phyloP scores from a whole-genome alignment of 2,797 vertebrate genomes.

The Odontamblyopus rebecca region DNA sequence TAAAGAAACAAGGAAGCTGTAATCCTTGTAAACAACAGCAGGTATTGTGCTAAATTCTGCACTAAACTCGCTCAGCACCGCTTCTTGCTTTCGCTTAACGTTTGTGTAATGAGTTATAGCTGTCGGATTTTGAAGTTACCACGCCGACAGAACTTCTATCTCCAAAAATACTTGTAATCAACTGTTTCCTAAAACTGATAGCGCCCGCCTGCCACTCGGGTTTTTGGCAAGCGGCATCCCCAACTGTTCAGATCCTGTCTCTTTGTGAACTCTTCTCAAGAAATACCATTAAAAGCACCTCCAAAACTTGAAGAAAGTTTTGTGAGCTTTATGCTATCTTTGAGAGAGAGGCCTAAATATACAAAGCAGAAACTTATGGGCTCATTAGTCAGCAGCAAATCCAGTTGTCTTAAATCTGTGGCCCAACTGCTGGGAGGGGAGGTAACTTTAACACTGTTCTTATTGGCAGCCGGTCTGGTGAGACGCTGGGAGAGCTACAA shows the following conservation, averaged over 20 bases:
- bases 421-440: constrained; percentile 32
- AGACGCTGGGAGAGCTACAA: constrained; percentile 47
- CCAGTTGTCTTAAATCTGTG: constrained; percentile 29
- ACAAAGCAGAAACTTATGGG: constrained; percentile 17
- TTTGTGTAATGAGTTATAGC: constrained; percentile 46
- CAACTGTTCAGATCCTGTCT: constrained; percentile 51
- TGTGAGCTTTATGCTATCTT: constrained; percentile 22
- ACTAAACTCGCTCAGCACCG: constrained; percentile 33
- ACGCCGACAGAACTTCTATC: constrained; percentile 36
- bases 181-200: constrained; percentile 56
- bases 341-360: constrained; percentile 26
- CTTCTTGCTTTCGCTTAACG: constrained; percentile 43
- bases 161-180: constrained; percentile 55
- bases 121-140: constrained; percentile 33
- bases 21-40: constrained; percentile 47
- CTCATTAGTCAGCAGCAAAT: constrained; percentile 47
- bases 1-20: constrained; percentile 33
- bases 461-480: constrained; percentile 36
- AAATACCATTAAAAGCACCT: constrained; percentile 17
- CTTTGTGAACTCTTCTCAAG: constrained; percentile 29
- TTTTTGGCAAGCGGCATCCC: constrained; percentile 51
- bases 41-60: constrained; percentile 46
- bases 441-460: constrained; percentile 39
- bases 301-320: constrained; percentile 26
- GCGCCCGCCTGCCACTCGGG: constrained; percentile 47